These are phyloP conservation scores for Platichthys stellatus DNA, from an alignment of 2,113 vertebrate genomes.

Conservation along the genomic window DNA sequence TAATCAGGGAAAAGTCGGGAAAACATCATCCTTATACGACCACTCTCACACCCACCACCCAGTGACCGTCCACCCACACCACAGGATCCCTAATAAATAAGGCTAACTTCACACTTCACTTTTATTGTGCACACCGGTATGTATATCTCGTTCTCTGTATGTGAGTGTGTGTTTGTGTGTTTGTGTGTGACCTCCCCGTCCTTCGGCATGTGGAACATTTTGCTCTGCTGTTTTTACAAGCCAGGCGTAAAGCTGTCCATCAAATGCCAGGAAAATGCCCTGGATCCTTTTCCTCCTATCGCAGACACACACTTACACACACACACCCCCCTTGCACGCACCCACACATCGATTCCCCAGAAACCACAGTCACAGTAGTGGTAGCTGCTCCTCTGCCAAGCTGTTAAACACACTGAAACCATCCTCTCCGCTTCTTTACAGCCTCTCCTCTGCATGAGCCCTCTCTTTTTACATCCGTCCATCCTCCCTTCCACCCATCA, in stretches of 20 bases:
- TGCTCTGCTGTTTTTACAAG: constrained; percentile 77
- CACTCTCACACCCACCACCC: constrained; percentile 44
- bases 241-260: constrained; percentile 72
- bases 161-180: constrained; percentile 1
- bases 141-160: constrained; percentile 4
- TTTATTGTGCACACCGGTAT: constrained; percentile 57
- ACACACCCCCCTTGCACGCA: constrained; percentile 1
- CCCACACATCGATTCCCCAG: constrained; percentile 49
- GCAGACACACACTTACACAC: constrained; percentile 34
- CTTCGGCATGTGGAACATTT: constrained; percentile 75
- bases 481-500: constrained; percentile 58
- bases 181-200: constrained; percentile 56
- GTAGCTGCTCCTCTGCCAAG: constrained; percentile 59
- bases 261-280: constrained; percentile 73
- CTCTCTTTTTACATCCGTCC: constrained; percentile 67
- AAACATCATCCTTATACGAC: constrained; percentile 46
- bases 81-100: constrained; percentile 63
- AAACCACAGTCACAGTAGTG: constrained; percentile 63
- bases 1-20: constrained; percentile 69
- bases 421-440: constrained; percentile 61
- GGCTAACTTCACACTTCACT: constrained; percentile 56
- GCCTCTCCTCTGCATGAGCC: constrained; percentile 43
- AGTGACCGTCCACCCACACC: constrained; percentile 62
- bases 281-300: constrained; percentile 49
- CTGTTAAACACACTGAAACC: constrained; percentile 76